Conservation (phyloP, 1,140 invertebrate species). For the Drosophila elegans region DNA sequence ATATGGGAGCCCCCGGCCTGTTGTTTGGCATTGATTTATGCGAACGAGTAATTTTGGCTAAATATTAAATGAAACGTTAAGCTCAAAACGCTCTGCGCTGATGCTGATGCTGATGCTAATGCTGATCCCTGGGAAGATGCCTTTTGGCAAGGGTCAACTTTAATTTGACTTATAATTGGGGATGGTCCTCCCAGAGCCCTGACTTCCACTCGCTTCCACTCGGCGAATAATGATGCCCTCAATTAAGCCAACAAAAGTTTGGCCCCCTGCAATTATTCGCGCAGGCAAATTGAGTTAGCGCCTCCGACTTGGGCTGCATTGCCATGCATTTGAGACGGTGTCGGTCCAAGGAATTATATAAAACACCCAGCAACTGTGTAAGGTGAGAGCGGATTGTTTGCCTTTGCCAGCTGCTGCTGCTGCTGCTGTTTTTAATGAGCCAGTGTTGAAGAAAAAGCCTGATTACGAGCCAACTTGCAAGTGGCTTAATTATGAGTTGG, state of each 20-base stretch:
- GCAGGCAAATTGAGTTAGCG: slow-evolving; percentile 70
- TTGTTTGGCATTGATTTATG: slow-evolving; percentile 81
- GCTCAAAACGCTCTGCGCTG: slow-evolving; percentile 12
- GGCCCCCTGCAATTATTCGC: slow-evolving; percentile 64
- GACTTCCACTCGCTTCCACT: slow-evolving; percentile 12
- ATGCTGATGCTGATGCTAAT: neutral
- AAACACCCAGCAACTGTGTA: slow-evolving; percentile 49
- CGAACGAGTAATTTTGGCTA: slow-evolving; percentile 63
- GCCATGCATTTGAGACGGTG: slow-evolving; percentile 46
- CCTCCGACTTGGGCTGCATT: slow-evolving; percentile 34
- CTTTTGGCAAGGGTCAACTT: slow-evolving; percentile 26
- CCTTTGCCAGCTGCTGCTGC: slow-evolving; percentile 2
- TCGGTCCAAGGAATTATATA: slow-evolving; percentile 57
- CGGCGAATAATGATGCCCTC: slow-evolving; percentile 73
- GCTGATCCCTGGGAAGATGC: neutral
- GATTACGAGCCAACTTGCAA: slow-evolving; percentile 40
- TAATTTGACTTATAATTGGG: slow-evolving; percentile 65
- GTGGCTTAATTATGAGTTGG: slow-evolving; percentile 73
- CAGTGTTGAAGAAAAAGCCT: slow-evolving; percentile 35
- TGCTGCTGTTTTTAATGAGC: slow-evolving; percentile 69
- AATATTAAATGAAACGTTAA: slow-evolving; percentile 81
- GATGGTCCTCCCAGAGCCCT: slow-evolving; percentile 22
- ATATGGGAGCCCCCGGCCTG: slow-evolving; percentile 65
- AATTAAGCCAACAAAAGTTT: slow-evolving; percentile 71
- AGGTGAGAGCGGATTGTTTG: slow-evolving; percentile 68